Base-by-base conservation (phyloP, 2,113 vertebrate species). In the Bubo scandiacus region DNA sequence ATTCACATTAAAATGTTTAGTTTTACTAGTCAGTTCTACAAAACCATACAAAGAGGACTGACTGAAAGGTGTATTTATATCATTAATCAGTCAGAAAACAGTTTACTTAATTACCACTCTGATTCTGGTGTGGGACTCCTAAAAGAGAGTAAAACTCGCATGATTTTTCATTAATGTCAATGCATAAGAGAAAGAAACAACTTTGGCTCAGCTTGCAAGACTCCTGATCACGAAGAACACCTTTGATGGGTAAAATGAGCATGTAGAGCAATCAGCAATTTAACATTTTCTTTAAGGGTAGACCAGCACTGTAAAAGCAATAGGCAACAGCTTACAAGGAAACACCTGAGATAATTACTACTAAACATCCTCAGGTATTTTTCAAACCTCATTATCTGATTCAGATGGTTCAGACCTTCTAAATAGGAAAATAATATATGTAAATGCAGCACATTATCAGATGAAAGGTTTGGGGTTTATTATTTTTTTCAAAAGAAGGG, bases 351-450 rank as follows among this genome's bases (percentile, higher is more conserved):
- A 86, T 74, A 93, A 94, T 94, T 93, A 86, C 72, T 66, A 12
- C 72, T 90, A 86, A 92, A 95, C 34, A 81, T 59, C 94, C 94
- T 71, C 80, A 71, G 57, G 68, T 78, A 34, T 67, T 90, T 96
- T 93, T 83, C 71, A 93, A 81, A 84, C 51, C 36, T 93, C 55
- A 55, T 87, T 88, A 92, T 81, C 75, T 93, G 86, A 93, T 81
- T 83, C 32, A 59, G 74, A 77, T 71, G 55, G 30, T 86, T 94
- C 71, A 92, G 58, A 75, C 42, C 71, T 63, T 87, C 82, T 61
- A 61, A 94, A 89, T 15, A 72, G 34, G 43, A 52, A 85, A 80
- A 90, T 72, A 57, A 90, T 19, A 52, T 12, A 82, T 52, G 47
- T 63, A 90, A 94, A 55, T 34, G 12, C 32, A 77, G 43, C 67